A percentile compares a stretch with the other conserved stretches of the same genome.
Evolutionary conservation across 30 jellyfish, hydroid and myxozoan species (phyloP).

Genomic region (Aurelia sp.): DNA sequence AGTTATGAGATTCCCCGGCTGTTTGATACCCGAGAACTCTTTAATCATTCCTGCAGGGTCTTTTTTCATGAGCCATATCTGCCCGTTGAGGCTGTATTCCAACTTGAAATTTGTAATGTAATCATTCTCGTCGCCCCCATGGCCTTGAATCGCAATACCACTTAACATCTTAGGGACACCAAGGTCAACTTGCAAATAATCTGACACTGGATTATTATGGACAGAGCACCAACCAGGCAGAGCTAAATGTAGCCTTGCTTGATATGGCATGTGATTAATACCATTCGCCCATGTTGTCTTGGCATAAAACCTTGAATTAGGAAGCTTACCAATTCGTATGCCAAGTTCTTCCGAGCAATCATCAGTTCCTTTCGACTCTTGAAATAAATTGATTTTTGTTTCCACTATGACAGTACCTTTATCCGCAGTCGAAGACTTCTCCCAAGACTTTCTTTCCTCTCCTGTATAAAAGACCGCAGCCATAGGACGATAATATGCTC

Average conservation of each 20-base stretch:
- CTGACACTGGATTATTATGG: conserved; percentile 12
- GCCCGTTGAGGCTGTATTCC: neutral
- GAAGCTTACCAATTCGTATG: conserved; percentile 8
- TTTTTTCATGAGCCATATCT: neutral
- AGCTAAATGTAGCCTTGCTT: neutral
- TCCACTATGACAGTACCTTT: neutral
- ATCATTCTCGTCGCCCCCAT: neutral
- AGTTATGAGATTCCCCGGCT: too few relatives aligned
- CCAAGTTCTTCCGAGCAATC: conserved; percentile 68
- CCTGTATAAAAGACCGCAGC: conserved; percentile 50
- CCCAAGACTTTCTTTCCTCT: conserved; percentile 47
- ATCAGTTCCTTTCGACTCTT: conserved; percentile 21
- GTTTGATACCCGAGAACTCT: too few relatives aligned
- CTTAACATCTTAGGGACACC: conserved; percentile 11
- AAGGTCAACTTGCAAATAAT: conserved; percentile 46
- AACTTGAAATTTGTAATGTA: neutral
- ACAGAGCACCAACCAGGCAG: conserved; percentile 52
- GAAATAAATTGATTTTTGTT: conserved; percentile 16
- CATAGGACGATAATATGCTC: conserved; percentile 5
- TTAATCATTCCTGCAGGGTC: too few relatives aligned
- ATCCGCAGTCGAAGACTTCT: neutral
- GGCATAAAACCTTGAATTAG: conserved; percentile 47
- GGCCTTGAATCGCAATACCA: conserved; percentile 49
- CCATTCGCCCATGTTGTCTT: neutral
- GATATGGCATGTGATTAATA: too few relatives aligned